Percentiles rank a stretch among this genome's conserved stretches.
phyloP scores from a whole-genome alignment of 2,797 vertebrate genomes.

The Ataeniobius toweri region DNA sequence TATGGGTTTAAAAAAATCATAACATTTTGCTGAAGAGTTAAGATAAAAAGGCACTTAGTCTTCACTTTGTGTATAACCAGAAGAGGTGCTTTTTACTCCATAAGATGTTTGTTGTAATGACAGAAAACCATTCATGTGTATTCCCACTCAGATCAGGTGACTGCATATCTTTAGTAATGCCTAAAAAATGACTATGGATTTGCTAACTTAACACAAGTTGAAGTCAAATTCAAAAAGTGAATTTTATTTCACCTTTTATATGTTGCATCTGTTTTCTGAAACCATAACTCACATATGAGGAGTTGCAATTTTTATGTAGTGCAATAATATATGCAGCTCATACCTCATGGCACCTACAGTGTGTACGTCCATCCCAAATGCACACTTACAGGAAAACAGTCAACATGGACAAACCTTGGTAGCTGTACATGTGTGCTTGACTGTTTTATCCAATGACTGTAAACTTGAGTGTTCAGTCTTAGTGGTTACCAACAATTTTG shows the following conservation, averaged over 20 bases:
- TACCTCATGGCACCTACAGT: neutral
- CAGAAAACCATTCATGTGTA: constrained; percentile 51
- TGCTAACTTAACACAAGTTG: neutral
- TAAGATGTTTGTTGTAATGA: constrained; percentile 48
- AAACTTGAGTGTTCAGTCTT: neutral
- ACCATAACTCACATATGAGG: too few relatives aligned
- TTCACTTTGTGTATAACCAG: constrained; percentile 18
- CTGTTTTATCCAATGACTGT: neutral
- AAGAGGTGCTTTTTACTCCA: constrained; percentile 22
- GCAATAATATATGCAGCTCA: too few relatives aligned
- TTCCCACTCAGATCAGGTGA: constrained; percentile 53
- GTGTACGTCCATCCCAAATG: neutral
- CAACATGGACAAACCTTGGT: neutral
- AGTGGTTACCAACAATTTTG: neutral
- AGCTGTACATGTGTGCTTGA: neutral
- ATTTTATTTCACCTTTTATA: too few relatives aligned
- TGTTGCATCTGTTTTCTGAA: too few relatives aligned
- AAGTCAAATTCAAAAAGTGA: neutral
- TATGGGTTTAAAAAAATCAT: neutral
- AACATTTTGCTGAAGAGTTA: constrained; percentile 2
- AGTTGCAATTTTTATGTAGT: too few relatives aligned
- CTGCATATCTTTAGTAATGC: constrained; percentile 12
- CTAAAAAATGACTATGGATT: neutral
- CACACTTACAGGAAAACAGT: too few relatives aligned
- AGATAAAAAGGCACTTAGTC: constrained; percentile 4